Base-by-base conservation (phyloP, 2,888 invertebrate genomes). In the Plebejus argus region DNA sequence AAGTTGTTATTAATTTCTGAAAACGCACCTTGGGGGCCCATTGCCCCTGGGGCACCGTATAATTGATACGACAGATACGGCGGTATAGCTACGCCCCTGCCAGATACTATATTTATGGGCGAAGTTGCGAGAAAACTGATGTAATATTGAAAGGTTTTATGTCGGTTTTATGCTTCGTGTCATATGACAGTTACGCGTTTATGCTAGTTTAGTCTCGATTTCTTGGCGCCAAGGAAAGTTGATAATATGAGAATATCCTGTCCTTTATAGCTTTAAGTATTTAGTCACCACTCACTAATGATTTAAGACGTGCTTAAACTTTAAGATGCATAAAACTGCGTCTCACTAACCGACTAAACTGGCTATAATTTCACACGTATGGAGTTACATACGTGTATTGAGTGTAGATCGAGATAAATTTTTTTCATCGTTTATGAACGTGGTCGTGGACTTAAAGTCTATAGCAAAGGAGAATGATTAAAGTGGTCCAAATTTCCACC, bases 211-310 rank as follows among this genome's bases (percentile, higher is more conserved):
- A 28, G 18, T 33, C 66, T 66, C 66, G 66, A 66, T 33, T 66
- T 66, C 28, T 28, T 66, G 33, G 66, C 66, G 66, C 66, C 66
- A 66, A 66, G 66, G 18, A 66, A 66, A 66, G 66, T 66, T 66
- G 66, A 66, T 66, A 66, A 66, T 66, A 66, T 66, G 66, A 61
- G 23, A 66, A 33, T 66, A 66, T 66, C 66, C 66, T 66, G 66
- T 66, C 28, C 66, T 66, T 66, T 66, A 66, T 33, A 10, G 28
- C 66, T 66, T 66, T 66, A 18, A 66, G 66, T 66, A 28, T 28
- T 66, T 66, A 18, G 53, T 53, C 18, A 53, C 53, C 18, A 18
- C 4, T 53, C 12, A 28, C 28, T 7, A 3, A 66, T 66, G 66
- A 33, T 66, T 66, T 66, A 28, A 66, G 66, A 33, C 28, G 66